Conservation (phyloP, 2,113 vertebrate genomes). For the Lanius collurio region DNA sequence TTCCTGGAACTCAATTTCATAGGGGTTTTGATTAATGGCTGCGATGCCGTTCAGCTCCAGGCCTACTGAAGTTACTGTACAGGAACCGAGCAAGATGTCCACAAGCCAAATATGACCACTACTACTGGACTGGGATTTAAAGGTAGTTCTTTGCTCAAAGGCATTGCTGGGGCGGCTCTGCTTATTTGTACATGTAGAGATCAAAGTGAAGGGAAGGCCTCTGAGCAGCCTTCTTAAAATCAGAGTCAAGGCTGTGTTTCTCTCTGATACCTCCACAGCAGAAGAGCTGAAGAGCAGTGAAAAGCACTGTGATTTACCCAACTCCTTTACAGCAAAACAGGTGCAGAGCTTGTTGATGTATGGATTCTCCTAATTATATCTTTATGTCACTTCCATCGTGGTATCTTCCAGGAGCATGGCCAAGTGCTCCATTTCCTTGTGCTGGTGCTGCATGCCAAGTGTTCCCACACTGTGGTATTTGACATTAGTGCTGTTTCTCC, state of each 20-base stretch:
- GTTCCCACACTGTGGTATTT: conserved; percentile 5
- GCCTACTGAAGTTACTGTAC: conserved; percentile 37
- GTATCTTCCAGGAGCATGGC: not conserved
- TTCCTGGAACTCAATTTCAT: conserved; percentile 64
- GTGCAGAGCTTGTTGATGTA: not conserved
- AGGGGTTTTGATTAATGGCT: conserved; percentile 52
- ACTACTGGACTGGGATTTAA: conserved; percentile 24
- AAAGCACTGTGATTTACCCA: not conserved
- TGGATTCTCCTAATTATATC: not conserved
- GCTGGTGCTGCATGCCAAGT: not conserved
- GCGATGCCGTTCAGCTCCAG: conserved; percentile 18
- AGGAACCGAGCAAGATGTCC: not conserved
- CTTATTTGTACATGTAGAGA: not conserved
- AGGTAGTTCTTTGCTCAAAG: not conserved
- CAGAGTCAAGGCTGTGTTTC: not conserved
- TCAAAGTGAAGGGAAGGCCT: not conserved
- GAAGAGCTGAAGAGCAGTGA: not conserved
- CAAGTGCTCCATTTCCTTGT: not conserved
- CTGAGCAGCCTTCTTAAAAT: not conserved
- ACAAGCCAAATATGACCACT: conserved; percentile 19
- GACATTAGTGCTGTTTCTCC: conserved; percentile 27
- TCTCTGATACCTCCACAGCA: not conserved
- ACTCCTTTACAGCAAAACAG: not conserved
- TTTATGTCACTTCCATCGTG: conserved; percentile 4
- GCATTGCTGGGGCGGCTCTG: not conserved